Conservation (phyloP, 2,888 invertebrate species). For the Apamea crenata region DNA sequence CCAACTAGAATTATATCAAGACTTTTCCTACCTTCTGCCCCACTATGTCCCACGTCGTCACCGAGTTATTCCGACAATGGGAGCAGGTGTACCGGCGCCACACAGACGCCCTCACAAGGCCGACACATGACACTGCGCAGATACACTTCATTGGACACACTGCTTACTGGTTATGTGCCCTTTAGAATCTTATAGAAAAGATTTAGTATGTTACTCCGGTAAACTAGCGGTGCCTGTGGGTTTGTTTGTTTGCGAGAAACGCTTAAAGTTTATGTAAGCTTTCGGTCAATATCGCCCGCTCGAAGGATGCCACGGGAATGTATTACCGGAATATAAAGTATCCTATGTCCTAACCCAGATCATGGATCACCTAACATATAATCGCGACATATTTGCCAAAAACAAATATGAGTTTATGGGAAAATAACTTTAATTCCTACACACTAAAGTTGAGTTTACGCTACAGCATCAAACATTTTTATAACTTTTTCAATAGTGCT, state of each 20-base stretch:
- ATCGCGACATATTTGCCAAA: too few species aligned
- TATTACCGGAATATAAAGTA: background rate
- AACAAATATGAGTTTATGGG: too few species aligned
- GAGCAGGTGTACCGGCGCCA: slow-evolving; percentile 64
- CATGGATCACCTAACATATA: too few species aligned
- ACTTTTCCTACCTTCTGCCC: background rate
- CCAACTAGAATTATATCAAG: background rate
- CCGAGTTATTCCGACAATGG: slow-evolving; percentile 15
- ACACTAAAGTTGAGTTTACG: too few species aligned
- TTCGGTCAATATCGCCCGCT: background rate
- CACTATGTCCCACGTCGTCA: slow-evolving; percentile 1
- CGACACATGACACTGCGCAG: slow-evolving; percentile 53
- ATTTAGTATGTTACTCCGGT: background rate
- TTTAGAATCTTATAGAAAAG: slow-evolving; percentile 56
- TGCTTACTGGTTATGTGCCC: slow-evolving; percentile 56
- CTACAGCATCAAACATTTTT: too few species aligned
- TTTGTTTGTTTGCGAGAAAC: background rate
- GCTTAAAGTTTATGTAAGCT: background rate
- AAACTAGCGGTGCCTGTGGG: background rate
- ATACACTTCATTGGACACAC: slow-evolving; percentile 63
- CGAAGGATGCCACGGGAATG: background rate
- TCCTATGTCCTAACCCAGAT: too few species aligned
- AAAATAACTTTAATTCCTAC: too few species aligned
- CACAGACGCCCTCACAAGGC: slow-evolving; percentile 70
- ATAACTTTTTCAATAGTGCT: too few species aligned